These are phyloP conservation scores for Drosophila mulleri DNA, from an alignment of 2,888 invertebrate genomes.

Conservation along the genomic window DNA sequence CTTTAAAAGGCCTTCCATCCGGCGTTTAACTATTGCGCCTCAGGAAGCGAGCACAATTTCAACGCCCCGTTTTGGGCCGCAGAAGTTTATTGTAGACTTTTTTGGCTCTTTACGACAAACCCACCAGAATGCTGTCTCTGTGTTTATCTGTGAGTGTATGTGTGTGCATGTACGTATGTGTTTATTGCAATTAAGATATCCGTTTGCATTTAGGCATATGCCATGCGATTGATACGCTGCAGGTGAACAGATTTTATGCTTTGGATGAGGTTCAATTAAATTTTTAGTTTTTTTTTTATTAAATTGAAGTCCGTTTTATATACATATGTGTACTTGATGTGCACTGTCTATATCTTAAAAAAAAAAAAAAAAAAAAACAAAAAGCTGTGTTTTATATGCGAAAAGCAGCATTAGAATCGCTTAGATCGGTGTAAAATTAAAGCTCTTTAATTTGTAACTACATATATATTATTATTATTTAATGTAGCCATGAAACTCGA, in stretches of 20 bases:
- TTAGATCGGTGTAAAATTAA: too few relatives aligned
- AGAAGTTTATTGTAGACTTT: constrained; percentile 51
- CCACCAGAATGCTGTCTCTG: not conserved
- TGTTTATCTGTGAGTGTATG: not conserved
- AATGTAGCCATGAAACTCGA: not conserved
- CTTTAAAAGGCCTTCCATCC: constrained; percentile 71
- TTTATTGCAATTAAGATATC: constrained; percentile 47
- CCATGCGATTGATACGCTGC: constrained; percentile 16
- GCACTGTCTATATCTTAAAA: too few relatives aligned
- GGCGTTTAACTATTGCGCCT: constrained; percentile 51
- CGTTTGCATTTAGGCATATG: constrained; percentile 34
- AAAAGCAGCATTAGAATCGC: too few relatives aligned
- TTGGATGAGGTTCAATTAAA: not conserved
- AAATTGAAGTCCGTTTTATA: too few relatives aligned
- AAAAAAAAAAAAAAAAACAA: too few relatives aligned
- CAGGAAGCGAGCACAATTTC: constrained; percentile 54
- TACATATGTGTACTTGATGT: too few relatives aligned
- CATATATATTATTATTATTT: too few relatives aligned
- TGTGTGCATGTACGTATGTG: too few relatives aligned
- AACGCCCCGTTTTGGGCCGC: constrained; percentile 44
- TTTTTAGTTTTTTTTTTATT: too few relatives aligned
- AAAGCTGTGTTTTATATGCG: too few relatives aligned
- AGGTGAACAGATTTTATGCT: constrained; percentile 24
- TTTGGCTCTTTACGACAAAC: constrained; percentile 22
- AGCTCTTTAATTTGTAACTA: too few relatives aligned